Evolutionary conservation across 2,888 invertebrate species (phyloP), one percentile per base, ranked within the genome.

Genomic region (Noctua comes): DNA sequence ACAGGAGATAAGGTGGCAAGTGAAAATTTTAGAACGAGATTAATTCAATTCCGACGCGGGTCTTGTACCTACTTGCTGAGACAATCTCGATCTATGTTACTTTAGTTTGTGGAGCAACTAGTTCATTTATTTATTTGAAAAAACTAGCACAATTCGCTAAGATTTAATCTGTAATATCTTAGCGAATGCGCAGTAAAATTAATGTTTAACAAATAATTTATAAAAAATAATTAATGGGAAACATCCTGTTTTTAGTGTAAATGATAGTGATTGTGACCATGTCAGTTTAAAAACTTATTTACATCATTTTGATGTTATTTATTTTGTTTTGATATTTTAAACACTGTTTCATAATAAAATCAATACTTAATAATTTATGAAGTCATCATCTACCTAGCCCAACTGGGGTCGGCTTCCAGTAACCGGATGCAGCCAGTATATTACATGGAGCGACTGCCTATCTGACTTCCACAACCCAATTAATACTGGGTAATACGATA

Each of bases 1-100:
- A 95, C 95, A 93, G 92, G 94, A 96, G 96, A 96, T 97, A 97
- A 96, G 96, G 96, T 95, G 94, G 95, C 94, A 95, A 96, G 94
- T 96, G 96, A 96, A 96, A 96, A 96, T 96, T 96, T 96, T 94
- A 95, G 93, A 93, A 93, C 93, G 92, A 95, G 95, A 96, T 96
- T 96, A 96, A 96, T 96, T 96, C 94, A 94, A 96, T 94, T 94
- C 94, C 89, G 85, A 87, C 86, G 86, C 88, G 88, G 86, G 86
- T 84, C 84, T 82, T 89, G 82, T 86, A 82, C 84, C 85, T 88
- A 87, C 76, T 83, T 73, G 81, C 80, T 68, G 78, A 80, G 82
- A 85, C 83, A 86, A 85, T 76, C 73, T 80, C 66, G 54, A 66
- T 72, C 48, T 65, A 77, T 66, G 62, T 27, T 2, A 62, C 71